phyloP scores from a whole-genome alignment of 2,888 invertebrate genomes.

The Cantharis rustica region DNA sequence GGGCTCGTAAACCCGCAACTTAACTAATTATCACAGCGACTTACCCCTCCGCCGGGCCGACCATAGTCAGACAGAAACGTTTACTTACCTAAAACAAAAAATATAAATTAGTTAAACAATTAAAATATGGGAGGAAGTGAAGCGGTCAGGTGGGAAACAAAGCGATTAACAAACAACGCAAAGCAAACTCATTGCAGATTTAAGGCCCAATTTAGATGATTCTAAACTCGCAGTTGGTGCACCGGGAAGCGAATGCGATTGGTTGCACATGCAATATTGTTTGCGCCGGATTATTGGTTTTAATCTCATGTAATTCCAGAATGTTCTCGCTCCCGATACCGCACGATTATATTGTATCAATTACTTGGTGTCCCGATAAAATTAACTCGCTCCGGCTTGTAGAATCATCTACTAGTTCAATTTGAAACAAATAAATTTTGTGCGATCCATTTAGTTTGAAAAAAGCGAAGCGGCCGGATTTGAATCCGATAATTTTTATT shows the following conservation, averaged over 20 bases:
- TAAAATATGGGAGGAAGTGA: neutral
- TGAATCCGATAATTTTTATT: neutral
- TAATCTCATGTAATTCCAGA: constrained; percentile 40
- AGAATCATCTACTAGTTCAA: neutral
- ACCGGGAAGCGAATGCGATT: constrained; percentile 28
- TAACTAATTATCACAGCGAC: constrained; percentile 4
- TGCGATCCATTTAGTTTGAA: neutral
- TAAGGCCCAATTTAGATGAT: constrained; percentile 31
- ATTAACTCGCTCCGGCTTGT: constrained; percentile 32
- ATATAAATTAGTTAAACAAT: neutral
- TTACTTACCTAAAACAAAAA: constrained; percentile 13
- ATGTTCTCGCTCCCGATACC: constrained; percentile 39
- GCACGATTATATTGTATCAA: constrained; percentile 41
- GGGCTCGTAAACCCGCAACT: constrained; percentile 3
- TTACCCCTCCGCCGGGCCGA: constrained; percentile 1
- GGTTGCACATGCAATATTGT: constrained; percentile 38
- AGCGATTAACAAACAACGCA: constrained; percentile 26
- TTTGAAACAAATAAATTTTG: neutral
- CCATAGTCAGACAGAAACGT: neutral
- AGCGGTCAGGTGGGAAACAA: constrained; percentile 12
- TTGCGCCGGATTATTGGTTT: constrained; percentile 41
- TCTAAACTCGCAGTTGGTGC: constrained; percentile 21
- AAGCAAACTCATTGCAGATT: constrained; percentile 26
- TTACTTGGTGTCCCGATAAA: constrained; percentile 38
- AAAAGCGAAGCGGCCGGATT: neutral